These are phyloP conservation scores for Micronisus gabar DNA, from an alignment of 2,113 vertebrate species.

Conservation along the genomic window DNA sequence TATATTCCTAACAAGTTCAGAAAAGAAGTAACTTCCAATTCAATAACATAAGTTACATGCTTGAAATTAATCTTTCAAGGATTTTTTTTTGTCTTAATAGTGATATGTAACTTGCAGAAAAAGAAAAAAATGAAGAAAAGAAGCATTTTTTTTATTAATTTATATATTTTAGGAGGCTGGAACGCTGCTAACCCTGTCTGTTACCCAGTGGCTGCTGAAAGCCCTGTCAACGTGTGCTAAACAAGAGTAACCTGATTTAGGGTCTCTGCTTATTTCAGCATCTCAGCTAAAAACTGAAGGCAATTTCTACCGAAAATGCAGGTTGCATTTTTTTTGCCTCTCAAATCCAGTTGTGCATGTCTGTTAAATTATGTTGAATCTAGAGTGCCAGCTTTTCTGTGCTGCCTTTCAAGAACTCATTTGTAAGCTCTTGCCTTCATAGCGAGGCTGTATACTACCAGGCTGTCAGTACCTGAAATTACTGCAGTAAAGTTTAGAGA, in stretches of 20 bases:
- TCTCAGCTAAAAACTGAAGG: not conserved
- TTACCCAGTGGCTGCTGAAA: not conserved
- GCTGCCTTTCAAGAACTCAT: not conserved
- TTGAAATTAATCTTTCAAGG: not conserved
- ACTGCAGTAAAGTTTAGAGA: not conserved
- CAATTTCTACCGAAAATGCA: not conserved
- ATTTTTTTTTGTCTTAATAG: not conserved
- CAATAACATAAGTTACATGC: not conserved
- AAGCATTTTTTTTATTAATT: not conserved
- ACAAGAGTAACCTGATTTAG: not conserved
- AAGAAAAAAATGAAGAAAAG: not conserved
- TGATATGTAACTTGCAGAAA: not conserved
- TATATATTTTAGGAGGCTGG: not conserved
- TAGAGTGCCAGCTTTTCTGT: not conserved
- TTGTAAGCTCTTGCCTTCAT: not conserved
- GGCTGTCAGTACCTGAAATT: not conserved
- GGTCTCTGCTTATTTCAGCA: not conserved
- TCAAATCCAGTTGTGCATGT: not conserved
- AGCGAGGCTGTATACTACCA: accelerated
- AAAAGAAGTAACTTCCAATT: not conserved
- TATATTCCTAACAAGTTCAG: not conserved
- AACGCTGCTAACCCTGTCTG: accelerated
- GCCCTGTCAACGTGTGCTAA: not conserved
- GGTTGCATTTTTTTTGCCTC: not conserved
- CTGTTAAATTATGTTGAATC: not conserved